Evolutionary conservation across 2,113 vertebrate genomes (phyloP), one percentile per base, ranked within the genome.

Genomic region (Steatornis caripensis): DNA sequence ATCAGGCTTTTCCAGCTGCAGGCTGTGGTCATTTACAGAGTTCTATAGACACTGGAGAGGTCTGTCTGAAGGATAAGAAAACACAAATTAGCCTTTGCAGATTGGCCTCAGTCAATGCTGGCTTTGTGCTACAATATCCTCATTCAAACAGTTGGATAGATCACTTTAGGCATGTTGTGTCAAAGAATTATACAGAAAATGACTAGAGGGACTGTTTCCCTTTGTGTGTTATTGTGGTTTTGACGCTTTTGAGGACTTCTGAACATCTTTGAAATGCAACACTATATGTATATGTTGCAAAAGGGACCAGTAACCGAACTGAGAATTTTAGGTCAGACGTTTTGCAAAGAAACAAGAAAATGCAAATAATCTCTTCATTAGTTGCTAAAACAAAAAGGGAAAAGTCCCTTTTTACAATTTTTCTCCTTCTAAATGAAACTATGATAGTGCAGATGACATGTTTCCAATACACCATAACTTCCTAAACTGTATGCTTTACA

Each of bases 11-110:
- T 97, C 89, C 94, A 96, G 85, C 94, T 94, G 95, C 95, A 97
- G 76, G 62, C 82, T 90, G 69, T 91, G 95, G 95, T 96, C 95
- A 95, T 96, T 97, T 97, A 88, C 84, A 92, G 95, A 91, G 92
- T 88, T 97, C 94, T 96, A 95, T 46, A 96, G 90, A 95, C 93
- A 95, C 79, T 96, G 84, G 76, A 95, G 95, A 92, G 91, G 92
- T 91, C 93, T 97, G 94, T 97, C 79, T 96, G 92, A 97, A 95
- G 94, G 94, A 97, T 96, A 95, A 96, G 84, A 95, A 97, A 95
- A 89, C 92, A 95, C 95, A 97, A 97, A 98, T 97, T 95, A 97
- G 91, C 94, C 71, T 94, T 97, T 97, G 93, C 95, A 96, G 94
- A 95, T 96, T 90, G 90, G 94, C 70, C 79, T 97, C 89, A 78